A percentile compares a stretch with the other conserved stretches of the same genome.
Evolutionary conservation across 2,797 vertebrate species (phyloP).

Genomic region (Scleropages formosus): DNA sequence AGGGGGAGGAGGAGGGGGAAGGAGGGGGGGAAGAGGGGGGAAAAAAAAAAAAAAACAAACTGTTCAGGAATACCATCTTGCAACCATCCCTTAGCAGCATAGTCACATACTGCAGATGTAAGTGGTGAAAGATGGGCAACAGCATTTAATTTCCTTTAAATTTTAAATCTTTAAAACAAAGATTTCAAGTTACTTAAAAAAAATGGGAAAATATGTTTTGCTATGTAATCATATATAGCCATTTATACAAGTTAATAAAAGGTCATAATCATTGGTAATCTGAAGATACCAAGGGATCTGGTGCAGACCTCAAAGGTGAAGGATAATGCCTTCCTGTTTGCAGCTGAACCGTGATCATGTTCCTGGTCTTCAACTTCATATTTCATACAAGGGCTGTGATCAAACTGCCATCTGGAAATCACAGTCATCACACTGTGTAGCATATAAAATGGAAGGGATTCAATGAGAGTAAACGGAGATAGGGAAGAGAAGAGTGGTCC

Average conservation of each 20-base stretch:
- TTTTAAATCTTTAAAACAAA: not conserved
- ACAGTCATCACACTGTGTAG: not conserved
- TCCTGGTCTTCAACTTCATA: no score
- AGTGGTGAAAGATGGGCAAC: not conserved
- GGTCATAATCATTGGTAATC: not conserved
- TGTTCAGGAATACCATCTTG: slow-evolving; percentile 12
- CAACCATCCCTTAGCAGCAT: not conserved
- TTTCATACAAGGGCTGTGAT: no score
- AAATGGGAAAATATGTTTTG: not conserved
- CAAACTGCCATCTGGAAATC: no score
- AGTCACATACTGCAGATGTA: slow-evolving; percentile 9
- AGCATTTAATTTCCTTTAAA: slow-evolving; percentile 1
- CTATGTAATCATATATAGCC: not conserved
- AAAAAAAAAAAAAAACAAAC: not conserved
- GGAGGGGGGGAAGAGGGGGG: no score
- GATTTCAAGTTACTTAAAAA: not conserved
- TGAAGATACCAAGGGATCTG: no score
- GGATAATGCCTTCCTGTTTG: no score
- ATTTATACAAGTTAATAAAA: slow-evolving; percentile 16
- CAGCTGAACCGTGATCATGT: no score
- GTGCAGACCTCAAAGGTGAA: no score
- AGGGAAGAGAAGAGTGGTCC: not conserved
- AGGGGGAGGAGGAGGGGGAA: no score
- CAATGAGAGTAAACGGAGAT: slow-evolving; percentile 1
- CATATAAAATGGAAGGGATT: not conserved